phyloP scores from a whole-genome alignment of 1,140 invertebrate genomes.

The Drosophila mauritiana region DNA sequence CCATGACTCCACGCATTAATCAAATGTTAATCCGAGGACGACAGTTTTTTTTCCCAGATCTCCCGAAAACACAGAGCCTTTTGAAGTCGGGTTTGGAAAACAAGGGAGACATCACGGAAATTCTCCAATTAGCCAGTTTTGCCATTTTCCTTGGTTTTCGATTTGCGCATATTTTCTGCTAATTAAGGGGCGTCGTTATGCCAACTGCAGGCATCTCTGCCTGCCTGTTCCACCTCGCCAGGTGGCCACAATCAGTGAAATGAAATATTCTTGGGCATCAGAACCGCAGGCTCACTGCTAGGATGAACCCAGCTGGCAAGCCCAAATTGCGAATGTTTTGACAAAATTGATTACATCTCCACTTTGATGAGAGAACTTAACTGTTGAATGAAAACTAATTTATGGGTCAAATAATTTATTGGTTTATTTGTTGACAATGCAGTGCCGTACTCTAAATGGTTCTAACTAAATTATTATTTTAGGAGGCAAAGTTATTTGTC shows the following conservation, averaged over 20 bases:
- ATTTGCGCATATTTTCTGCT: constrained; percentile 47
- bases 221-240: constrained; percentile 17
- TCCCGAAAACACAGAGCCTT: constrained; percentile 5
- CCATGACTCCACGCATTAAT: constrained; percentile 47
- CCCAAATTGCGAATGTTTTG: neutral
- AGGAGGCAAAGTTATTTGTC: no score
- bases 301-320: neutral
- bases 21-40: constrained; percentile 34
- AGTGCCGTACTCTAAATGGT: no score
- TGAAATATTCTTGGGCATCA: constrained; percentile 20
- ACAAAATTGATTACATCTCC: no score
- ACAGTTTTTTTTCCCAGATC: neutral
- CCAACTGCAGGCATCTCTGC: constrained; percentile 27
- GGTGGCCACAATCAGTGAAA: constrained; percentile 40
- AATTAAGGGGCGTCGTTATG: constrained; percentile 58
- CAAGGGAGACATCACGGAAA: neutral
- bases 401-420: no score
- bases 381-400: no score
- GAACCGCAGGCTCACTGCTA: neutral
- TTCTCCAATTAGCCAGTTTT: constrained; percentile 21
- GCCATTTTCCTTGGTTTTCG: constrained; percentile 21
- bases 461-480: no score
- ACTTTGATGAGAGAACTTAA: no score
- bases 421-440: no score
- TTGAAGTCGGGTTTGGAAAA: constrained; percentile 7